These are phyloP conservation scores for Dryoscopus gambensis DNA, from an alignment of 2,113 vertebrate genomes.

Conservation along the genomic window DNA sequence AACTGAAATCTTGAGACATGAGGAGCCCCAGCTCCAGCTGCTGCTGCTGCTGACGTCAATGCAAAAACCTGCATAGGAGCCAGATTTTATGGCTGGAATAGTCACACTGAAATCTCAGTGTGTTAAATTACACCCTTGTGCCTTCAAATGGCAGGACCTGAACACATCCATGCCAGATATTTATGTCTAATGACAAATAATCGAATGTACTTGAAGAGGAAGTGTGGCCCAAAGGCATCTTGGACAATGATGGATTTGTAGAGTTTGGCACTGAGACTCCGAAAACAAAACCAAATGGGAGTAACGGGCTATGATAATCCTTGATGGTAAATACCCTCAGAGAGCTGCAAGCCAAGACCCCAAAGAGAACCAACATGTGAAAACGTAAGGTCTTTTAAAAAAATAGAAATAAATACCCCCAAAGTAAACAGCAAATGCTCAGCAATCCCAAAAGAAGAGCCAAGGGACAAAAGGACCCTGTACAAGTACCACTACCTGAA, in stretches of 20 bases:
- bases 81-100: constrained; percentile 35
- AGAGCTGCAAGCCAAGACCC: background rate
- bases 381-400: background rate
- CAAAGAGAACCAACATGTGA: background rate
- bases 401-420: background rate
- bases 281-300: constrained; percentile 14
- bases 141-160: background rate
- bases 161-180: background rate
- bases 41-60: constrained; percentile 33
- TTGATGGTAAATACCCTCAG: background rate
- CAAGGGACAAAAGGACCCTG: constrained; percentile 21
- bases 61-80: constrained; percentile 19
- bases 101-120: constrained; percentile 17
- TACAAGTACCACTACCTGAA: constrained; percentile 54
- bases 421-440: background rate
- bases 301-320: background rate
- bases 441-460: constrained; percentile 19
- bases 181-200: constrained; percentile 18
- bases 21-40: constrained; percentile 39
- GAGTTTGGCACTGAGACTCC: background rate
- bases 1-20: background rate
- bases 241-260: background rate
- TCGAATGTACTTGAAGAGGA: background rate
- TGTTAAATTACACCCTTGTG: constrained; percentile 27
- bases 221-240: background rate